A percentile compares a stretch with the other conserved stretches of the same genome.
phyloP scores from a whole-genome alignment of 2,113 vertebrate genomes.

The Chunga burmeisteri region DNA sequence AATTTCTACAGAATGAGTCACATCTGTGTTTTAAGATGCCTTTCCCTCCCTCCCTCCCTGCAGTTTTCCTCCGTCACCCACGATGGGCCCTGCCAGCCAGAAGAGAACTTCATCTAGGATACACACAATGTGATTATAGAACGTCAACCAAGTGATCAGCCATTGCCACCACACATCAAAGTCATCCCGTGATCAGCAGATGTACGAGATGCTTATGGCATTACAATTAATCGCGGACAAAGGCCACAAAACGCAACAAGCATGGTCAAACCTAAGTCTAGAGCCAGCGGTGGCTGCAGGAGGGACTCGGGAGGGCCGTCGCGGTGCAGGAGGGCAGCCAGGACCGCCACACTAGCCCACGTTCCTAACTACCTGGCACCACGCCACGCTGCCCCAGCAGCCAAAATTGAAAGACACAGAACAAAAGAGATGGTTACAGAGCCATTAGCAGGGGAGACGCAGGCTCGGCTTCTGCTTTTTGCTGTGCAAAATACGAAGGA shows the following conservation, averaged over 20 bases:
- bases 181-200: background rate
- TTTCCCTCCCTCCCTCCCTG: conserved; percentile 20
- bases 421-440: background rate
- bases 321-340: background rate
- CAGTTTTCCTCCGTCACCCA: background rate
- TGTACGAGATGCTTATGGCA: background rate
- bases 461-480: background rate
- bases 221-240: background rate
- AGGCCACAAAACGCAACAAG: background rate
- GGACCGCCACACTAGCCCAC: background rate
- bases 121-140: background rate
- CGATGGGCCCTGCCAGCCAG: background rate
- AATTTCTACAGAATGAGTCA: conserved; percentile 45
- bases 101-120: conserved; percentile 40
- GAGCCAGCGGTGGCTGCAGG: background rate
- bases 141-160: conserved; percentile 23
- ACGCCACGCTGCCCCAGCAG: background rate
- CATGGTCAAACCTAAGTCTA: background rate
- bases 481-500: background rate
- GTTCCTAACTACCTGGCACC: background rate
- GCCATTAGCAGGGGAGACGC: background rate
- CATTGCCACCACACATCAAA: background rate
- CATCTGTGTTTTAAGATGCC: conserved; percentile 20
- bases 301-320: background rate
- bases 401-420: background rate